These are phyloP conservation scores for Aricia artaxerxes DNA, from an alignment of 2,888 invertebrate genomes.

Conservation along the genomic window DNA sequence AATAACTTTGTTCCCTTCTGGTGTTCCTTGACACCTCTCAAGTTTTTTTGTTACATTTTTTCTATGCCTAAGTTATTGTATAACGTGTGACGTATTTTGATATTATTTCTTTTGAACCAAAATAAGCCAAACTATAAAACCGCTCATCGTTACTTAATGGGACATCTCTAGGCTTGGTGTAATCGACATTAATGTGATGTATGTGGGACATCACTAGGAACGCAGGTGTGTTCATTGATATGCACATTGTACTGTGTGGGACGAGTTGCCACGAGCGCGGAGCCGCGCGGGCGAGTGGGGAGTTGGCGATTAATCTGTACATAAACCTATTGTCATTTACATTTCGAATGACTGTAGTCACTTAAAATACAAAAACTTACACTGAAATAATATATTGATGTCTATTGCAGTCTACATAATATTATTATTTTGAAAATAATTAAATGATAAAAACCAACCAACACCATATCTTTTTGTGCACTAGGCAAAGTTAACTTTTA, in stretches of 20 bases:
- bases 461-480: no score
- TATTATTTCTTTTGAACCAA: no score
- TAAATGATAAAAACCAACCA: no score
- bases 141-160: not conserved
- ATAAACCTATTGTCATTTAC: constrained; percentile 26
- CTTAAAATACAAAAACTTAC: not conserved
- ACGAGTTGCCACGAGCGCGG: constrained; percentile 43
- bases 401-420: no score
- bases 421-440: no score
- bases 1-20: no score
- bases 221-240: constrained; percentile 58
- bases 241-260: constrained; percentile 67
- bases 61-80: no score
- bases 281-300: constrained; percentile 3
- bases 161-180: not conserved
- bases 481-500: no score
- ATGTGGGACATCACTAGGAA: constrained; percentile 47
- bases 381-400: not conserved
- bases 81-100: no score
- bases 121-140: not conserved
- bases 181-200: constrained; percentile 34
- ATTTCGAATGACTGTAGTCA: not conserved
- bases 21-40: no score
- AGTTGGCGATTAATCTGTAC: constrained; percentile 33
- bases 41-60: no score